A percentile compares a stretch with the other conserved stretches of the same genome.
Conservation (phyloP, 2,888 invertebrate species). For the Drosophila subsilvestris region DNA sequence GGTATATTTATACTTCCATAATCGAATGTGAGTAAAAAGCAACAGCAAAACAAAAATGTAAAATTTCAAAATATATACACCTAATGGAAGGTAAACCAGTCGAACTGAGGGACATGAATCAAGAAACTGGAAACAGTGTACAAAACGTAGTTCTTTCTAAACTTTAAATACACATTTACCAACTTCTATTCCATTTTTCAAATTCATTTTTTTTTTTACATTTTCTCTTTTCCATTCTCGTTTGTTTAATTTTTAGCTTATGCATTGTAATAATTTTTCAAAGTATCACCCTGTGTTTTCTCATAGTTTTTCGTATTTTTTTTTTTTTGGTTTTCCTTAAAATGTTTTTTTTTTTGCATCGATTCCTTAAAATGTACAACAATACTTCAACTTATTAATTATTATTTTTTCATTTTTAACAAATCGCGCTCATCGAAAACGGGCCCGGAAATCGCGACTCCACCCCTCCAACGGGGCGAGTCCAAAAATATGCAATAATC, state of each 20-base stretch:
- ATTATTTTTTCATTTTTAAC: constrained; percentile 55
- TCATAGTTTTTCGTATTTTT: constrained; percentile 72
- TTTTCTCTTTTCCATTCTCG: constrained; percentile 43
- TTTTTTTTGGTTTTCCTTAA: constrained; percentile 41
- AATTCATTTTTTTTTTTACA: constrained; percentile 50
- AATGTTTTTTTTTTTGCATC: constrained; percentile 48
- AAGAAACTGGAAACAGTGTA: constrained; percentile 26
- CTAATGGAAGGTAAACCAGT: constrained; percentile 24
- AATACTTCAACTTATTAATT: constrained; percentile 73
- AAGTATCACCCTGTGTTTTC: constrained; percentile 84
- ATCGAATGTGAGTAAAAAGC: constrained; percentile 42
- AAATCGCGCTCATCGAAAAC: constrained; percentile 65
- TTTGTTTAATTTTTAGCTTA: constrained; percentile 69
- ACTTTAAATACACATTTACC: constrained; percentile 77
- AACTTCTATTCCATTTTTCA: constrained; percentile 60
- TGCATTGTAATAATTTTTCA: constrained; percentile 74
- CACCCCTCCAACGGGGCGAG: constrained; percentile 38
- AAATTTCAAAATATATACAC: constrained; percentile 49
- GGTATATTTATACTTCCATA: constrained; percentile 51
- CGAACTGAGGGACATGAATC: constrained; percentile 23
- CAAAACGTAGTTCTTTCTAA: constrained; percentile 40
- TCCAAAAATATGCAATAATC: constrained; percentile 49
- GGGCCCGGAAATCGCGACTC: constrained; percentile 65
- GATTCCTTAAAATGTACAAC: constrained; percentile 76
- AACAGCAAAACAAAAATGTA: constrained; percentile 39